Conservation (phyloP, 2,113 vertebrate species). For the Seriola aureovittata region DNA sequence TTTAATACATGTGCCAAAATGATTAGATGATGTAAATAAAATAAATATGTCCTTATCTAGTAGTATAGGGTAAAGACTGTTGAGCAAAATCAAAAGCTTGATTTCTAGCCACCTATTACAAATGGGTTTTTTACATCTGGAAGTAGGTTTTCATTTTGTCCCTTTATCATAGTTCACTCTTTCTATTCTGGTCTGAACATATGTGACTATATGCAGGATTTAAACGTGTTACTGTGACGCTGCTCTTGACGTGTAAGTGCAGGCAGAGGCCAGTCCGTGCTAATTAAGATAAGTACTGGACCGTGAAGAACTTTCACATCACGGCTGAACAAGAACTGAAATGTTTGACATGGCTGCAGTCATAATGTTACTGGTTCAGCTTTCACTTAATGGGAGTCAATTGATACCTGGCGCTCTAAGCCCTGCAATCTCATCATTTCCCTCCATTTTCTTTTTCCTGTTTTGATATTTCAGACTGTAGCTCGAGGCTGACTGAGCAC, state of each 20-base stretch:
- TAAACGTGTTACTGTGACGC: not conserved
- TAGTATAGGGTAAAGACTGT: too few species aligned
- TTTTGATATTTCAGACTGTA: constrained; percentile 52
- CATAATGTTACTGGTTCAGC: constrained; percentile 29
- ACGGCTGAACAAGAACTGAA: constrained; percentile 14
- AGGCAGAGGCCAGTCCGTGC: not conserved
- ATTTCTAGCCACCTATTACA: not conserved
- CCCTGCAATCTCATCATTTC: constrained; percentile 33
- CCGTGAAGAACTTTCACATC: constrained; percentile 27
- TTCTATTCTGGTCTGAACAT: not conserved
- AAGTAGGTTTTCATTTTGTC: not conserved
- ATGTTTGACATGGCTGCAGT: constrained; percentile 34
- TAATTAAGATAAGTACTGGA: constrained; percentile 17
- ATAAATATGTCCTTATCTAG: not conserved
- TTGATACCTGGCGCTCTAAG: constrained; percentile 30
- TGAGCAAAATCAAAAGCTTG: not conserved
- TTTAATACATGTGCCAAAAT: too few species aligned
- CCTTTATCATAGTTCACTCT: not conserved
- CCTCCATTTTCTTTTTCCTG: not conserved
- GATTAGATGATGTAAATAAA: not conserved
- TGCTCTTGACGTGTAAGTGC: not conserved
- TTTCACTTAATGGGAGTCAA: constrained; percentile 19
- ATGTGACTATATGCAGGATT: not conserved
- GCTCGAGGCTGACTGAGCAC: constrained; percentile 45
- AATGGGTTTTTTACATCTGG: not conserved